Evolutionary conservation across 2,888 invertebrate species (phyloP).

Genomic region (Perizoma affinitatum): DNA sequence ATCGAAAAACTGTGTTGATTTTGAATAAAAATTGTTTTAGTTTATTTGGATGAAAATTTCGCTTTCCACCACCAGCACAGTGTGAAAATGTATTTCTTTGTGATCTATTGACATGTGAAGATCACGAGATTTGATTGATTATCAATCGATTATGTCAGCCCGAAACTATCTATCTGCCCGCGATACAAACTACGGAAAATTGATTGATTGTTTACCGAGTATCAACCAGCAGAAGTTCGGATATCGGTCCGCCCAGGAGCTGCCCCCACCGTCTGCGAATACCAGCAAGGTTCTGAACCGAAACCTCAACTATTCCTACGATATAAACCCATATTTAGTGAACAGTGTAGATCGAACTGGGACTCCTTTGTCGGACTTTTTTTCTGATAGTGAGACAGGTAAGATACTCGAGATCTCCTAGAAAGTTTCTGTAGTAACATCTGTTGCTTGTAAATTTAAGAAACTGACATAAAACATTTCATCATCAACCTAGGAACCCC

Average conservation of each 20-base stretch:
- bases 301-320: slow-evolving; percentile 68
- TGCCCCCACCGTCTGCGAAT: slow-evolving; percentile 68
- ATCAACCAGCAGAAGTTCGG: slow-evolving; percentile 68
- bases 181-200: slow-evolving; percentile 69
- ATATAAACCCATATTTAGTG: slow-evolving; percentile 55
- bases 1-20: too few relatives aligned
- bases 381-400: slow-evolving; percentile 78
- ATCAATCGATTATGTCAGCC: slow-evolving; percentile 71
- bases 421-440: too few relatives aligned
- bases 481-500: slow-evolving; percentile 60
- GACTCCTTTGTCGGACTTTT: slow-evolving; percentile 76
- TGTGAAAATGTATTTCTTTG: background rate
- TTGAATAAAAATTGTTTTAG: slow-evolving; percentile 1
- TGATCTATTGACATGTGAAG: slow-evolving; percentile 5
- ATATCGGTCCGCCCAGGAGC: slow-evolving; percentile 60
- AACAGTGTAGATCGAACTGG: slow-evolving; percentile 65
- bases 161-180: slow-evolving; percentile 73
- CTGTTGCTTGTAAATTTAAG: too few relatives aligned
- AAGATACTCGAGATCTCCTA: slow-evolving; percentile 2
- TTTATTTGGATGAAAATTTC: slow-evolving; percentile 9
- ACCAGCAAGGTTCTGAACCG: slow-evolving; percentile 63
- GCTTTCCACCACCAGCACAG: background rate
- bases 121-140: slow-evolving; percentile 3
- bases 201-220: slow-evolving; percentile 71
- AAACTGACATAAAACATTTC: background rate